Evolutionary conservation across 2,113 vertebrate genomes (phyloP).

Genomic region (Synchiropus splendidus): DNA sequence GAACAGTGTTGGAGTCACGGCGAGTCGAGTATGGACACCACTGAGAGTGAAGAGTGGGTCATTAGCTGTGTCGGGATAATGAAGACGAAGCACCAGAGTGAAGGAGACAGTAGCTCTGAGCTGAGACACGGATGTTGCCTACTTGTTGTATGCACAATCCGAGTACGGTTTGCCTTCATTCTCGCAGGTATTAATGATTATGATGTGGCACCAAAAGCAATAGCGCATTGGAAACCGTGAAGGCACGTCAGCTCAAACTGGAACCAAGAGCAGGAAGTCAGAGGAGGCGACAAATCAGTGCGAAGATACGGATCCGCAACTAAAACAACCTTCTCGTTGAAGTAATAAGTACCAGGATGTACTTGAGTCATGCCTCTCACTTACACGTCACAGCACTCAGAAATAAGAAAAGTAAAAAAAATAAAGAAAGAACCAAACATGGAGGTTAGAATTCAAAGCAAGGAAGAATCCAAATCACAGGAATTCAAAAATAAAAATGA

Average conservation of each 20-base stretch:
- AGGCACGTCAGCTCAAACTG: constrained; percentile 68
- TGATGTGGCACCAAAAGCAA: too few species aligned
- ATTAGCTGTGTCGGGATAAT: too few species aligned
- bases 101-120: too few species aligned
- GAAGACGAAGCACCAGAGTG: too few species aligned
- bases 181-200: too few species aligned
- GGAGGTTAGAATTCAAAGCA: constrained; percentile 58
- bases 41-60: too few species aligned
- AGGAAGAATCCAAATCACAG: constrained; percentile 58
- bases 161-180: too few species aligned
- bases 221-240: constrained; percentile 40
- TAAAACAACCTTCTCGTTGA: constrained; percentile 47
- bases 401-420: constrained; percentile 48
- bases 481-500: constrained; percentile 33
- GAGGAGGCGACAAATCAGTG: constrained; percentile 56
- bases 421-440: constrained; percentile 42
- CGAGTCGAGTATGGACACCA: too few species aligned
- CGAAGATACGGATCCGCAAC: constrained; percentile 41
- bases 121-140: too few species aligned
- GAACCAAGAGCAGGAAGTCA: constrained; percentile 27
- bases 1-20: too few species aligned
- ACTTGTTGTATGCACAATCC: too few species aligned
- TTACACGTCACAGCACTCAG: constrained; percentile 63
- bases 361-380: constrained; percentile 69
- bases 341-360: constrained; percentile 44